Evolutionary conservation across 2,113 vertebrate species (phyloP).

Genomic region (Cavia porcellus): DNA sequence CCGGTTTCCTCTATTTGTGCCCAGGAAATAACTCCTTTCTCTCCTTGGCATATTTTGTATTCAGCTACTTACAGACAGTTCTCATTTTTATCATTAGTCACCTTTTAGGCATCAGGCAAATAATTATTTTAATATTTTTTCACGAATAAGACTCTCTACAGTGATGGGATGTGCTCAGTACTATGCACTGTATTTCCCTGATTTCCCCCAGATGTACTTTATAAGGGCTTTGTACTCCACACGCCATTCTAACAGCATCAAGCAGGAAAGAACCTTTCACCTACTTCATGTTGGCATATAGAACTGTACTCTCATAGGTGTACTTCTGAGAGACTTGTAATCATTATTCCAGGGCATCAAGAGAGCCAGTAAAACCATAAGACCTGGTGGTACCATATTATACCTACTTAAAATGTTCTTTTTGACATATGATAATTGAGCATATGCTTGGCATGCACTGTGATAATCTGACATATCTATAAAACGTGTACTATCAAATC

Average conservation of each 20-base stretch:
- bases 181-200: neutral
- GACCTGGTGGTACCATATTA: neutral
- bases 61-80: conserved; percentile 53
- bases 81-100: conserved; percentile 61
- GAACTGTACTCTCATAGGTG: conserved; percentile 7
- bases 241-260: neutral
- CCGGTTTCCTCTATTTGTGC: conserved; percentile 53
- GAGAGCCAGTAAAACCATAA: neutral
- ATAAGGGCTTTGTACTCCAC: neutral
- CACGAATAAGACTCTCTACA: conserved; percentile 57
- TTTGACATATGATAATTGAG: neutral
- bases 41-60: conserved; percentile 56
- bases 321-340: neutral
- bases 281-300: neutral
- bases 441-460: neutral
- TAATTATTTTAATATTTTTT: conserved; percentile 71
- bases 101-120: conserved; percentile 65
- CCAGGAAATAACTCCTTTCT: conserved; percentile 51
- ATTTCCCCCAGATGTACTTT: neutral
- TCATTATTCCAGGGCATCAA: conserved; percentile 18
- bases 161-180: conserved; percentile 40
- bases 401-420: neutral
- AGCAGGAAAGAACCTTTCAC: neutral
- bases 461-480: neutral
- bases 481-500: neutral